These are phyloP conservation scores for Epinephelus cyanopodus DNA, from an alignment of 2,113 vertebrate genomes.

Conservation along the genomic window DNA sequence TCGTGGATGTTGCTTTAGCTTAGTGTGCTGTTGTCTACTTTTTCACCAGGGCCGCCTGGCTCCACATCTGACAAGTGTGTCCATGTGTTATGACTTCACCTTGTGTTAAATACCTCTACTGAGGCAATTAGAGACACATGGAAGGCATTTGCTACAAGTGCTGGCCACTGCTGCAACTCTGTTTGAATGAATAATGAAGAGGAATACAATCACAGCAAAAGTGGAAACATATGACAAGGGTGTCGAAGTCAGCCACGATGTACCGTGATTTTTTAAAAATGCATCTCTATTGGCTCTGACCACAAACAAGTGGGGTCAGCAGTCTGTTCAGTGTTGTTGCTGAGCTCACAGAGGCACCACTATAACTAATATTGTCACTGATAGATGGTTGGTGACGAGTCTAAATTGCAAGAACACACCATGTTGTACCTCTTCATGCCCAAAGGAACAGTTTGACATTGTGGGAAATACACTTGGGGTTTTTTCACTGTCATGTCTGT, in stretches of 20 bases:
- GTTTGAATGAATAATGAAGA: slow-evolving; percentile 92
- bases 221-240: slow-evolving; percentile 92
- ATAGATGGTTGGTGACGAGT: background rate
- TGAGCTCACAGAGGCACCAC: background rate
- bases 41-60: slow-evolving; percentile 55
- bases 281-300: slow-evolving; percentile 54
- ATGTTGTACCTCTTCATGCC: background rate
- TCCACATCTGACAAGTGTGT: slow-evolving; percentile 71
- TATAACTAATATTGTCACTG: background rate
- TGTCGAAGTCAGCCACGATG: slow-evolving; percentile 87
- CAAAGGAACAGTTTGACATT: background rate
- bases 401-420: background rate
- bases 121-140: slow-evolving; percentile 88
- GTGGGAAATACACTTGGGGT: background rate
- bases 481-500: background rate
- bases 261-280: slow-evolving; percentile 84
- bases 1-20: slow-evolving; percentile 14
- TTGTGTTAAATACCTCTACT: slow-evolving; percentile 75
- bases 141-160: slow-evolving; percentile 90
- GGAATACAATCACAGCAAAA: slow-evolving; percentile 95
- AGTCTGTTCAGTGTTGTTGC: background rate
- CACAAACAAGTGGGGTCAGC: slow-evolving; percentile 26
- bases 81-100: slow-evolving; percentile 80
- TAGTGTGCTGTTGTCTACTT: slow-evolving; percentile 24
- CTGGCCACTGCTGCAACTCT: slow-evolving; percentile 89